Evolutionary conservation across 2,113 vertebrate genomes (phyloP), one percentile per base, ranked within the genome.

Genomic region (Clarias batrachus): DNA sequence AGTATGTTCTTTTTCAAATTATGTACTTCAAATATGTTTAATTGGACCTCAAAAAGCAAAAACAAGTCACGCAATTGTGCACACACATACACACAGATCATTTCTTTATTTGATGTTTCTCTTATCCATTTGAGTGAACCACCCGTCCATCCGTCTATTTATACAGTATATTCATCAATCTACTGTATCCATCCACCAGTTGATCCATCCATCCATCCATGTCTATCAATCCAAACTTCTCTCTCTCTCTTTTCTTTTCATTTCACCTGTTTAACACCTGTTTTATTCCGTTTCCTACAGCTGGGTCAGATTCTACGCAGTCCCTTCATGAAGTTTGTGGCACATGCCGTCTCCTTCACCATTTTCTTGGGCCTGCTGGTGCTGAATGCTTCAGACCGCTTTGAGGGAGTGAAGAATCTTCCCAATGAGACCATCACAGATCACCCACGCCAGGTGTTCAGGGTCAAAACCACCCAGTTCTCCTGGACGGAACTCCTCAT

Each of bases 321-420:
- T 78, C 98, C 98, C 68, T 99, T 99, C 91, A 99, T 99, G 97
- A 99, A 99, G 94, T 99, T 99, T 88, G 97, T 99, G 87, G 97
- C 98, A 62, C 98, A 99, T 2, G 97, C 98, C 0, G 97, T 98
- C 86, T 99, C 98, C 86, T 99, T 99, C 93, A 98, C 97, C 74
- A 97, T 98, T 93, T 99, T 99, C 90, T 92, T 99, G 86, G 96
- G 97, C 81, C 93, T 99, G 68, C 94, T 99, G 86, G 95, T 99
- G 0, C 89, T 99, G 91, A 99, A 99, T 0, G 97, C 97, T 11
- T 99, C 98, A 0, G 98, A 99, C 86, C 96, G 98, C 11, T 99
- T 99, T 33, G 97, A 99, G 89, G 98, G 98, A 0, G 96, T 99
- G 17, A 99, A 97, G 94, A 97, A 96, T 59, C 95, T 99, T 66